A percentile compares a stretch with the other conserved stretches of the same genome.
phyloP scores from a whole-genome alignment of 2,888 invertebrate species.

The Cryptus viduatorius region DNA sequence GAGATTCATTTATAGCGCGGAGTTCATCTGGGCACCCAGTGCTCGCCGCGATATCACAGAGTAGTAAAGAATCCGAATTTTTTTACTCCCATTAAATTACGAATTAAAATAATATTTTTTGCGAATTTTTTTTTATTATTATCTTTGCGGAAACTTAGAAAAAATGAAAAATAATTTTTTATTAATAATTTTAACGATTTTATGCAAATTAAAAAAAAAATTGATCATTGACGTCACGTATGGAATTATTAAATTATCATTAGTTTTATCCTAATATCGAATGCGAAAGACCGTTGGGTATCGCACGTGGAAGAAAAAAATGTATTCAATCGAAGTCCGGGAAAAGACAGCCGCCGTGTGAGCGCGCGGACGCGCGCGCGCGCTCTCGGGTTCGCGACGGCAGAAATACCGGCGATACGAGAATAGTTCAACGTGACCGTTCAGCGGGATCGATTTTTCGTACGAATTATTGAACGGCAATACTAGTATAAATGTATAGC shows the following conservation, averaged over 20 bases:
- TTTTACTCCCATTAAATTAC: neutral
- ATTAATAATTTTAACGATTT: too few species aligned
- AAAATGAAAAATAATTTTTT: neutral
- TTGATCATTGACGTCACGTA: neutral
- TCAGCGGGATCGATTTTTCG: constrained; percentile 74
- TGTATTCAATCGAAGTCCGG: constrained; percentile 28
- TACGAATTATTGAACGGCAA: constrained; percentile 76
- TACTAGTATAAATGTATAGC: constrained; percentile 60
- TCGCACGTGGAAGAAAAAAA: constrained; percentile 25
- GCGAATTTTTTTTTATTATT: neutral
- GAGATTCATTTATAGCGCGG: constrained; percentile 69
- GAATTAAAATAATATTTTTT: neutral
- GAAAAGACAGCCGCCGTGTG: constrained; percentile 46
- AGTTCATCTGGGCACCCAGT: constrained; percentile 66
- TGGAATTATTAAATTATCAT: neutral
- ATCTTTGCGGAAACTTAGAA: neutral
- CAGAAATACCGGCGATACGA: constrained; percentile 73
- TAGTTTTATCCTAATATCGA: constrained; percentile 15
- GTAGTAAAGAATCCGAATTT: neutral
- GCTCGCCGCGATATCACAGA: constrained; percentile 39
- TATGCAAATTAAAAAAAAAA: neutral
- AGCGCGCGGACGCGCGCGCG: constrained; percentile 30
- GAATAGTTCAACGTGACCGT: constrained; percentile 78
- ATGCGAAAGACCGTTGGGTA: neutral
- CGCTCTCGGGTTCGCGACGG: constrained; percentile 56